Evolutionary conservation across 2,888 invertebrate species (phyloP), one percentile per base, ranked within the genome.

Genomic region (Drosophila siamana): DNA sequence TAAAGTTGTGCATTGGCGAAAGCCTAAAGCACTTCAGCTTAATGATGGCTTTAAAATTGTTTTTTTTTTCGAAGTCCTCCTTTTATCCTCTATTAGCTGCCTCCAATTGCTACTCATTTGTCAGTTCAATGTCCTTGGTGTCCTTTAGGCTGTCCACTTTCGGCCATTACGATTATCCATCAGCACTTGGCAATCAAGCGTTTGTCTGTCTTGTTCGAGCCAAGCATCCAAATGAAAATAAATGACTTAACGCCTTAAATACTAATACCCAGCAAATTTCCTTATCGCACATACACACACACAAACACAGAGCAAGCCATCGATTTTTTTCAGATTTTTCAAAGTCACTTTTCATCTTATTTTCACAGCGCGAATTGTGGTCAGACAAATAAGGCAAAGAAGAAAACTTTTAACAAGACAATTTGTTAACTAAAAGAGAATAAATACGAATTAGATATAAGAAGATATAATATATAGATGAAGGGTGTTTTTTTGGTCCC

Each of bases 161-260:
- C 26, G 57, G 36, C 30, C 56, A 66, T 60, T 52, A 26, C 51
- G 59, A 75, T 64, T 63, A 44, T 44, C 44, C 54, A 65, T 74
- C 72, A 46, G 65, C 62, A 48, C 69, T 78, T 60, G 79, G 68
- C 47, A 74, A 70, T 71, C 46, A 67, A 44, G 55, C 43, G 22
- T 44, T 41, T 33, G 30, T 16, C 22, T 11, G 28, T 11, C 47
- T 36, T 44, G 38, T 16, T 55, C 44, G 13, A 50, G n/a, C 38
- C 52, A 33, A 61, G 57, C 55, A 43, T 55, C 43, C 72, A 86
- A 90, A 90, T 90, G 90, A 89, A 90, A 84, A 90, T 77, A 90
- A 88, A 88, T 89, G 83, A 78, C 88, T 80, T 82, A 79, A 87
- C 82, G 90, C 90, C 80, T 89, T 83, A 85, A 77, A 79, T 84